Base-by-base conservation (phyloP, 2,113 vertebrate species). In the Trachemys scripta region DNA sequence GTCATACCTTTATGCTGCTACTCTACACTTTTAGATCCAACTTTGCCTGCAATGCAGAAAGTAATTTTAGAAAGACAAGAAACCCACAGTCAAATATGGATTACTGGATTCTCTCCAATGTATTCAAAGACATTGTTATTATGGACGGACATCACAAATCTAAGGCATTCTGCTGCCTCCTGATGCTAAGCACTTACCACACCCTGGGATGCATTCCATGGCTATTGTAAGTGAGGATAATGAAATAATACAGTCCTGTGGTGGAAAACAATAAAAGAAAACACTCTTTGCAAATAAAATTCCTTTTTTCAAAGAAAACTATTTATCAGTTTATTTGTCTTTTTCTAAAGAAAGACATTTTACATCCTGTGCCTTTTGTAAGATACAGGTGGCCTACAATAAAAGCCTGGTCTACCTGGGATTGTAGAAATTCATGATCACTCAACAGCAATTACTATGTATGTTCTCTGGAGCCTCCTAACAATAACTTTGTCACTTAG, bases 21-120 rank as follows among this genome's bases (percentile, higher is more conserved):
- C 79, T 80, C 65, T 88, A 87, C 19, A 79, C 87, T 59, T 88
- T 72, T 90, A 90, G 80, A 92, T 79, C 91, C 86, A 47, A 79
- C 25, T 84, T 94, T 72, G 75, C 69, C 75, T 81, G 31, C 57
- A 85, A 81, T 75, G 87, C 22, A 93, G 82, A 90, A 94, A 89
- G 38, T 65, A 95, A 93, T 49, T 87, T 62, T 85, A 80, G 90
- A 92, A 93, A 92, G 69, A 81, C 16, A 96, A 96, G 59, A 80
- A 81, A 91, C 56, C 90, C 78, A 38, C 35, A 83, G 47, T 8
- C 65, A 76, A 82, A 7, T 90, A 87, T 69, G 83, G 89, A 93
- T 94, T 82, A 90, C 53, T 45, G 85, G 83, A 53, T 91, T 90
- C 78, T 75, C 57, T 88, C 89, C 92, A 94, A 90, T 82, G 83